These are phyloP conservation scores for Scaptodrosophila lebanonensis DNA, from an alignment of 1,140 invertebrate genomes.

Conservation along the genomic window DNA sequence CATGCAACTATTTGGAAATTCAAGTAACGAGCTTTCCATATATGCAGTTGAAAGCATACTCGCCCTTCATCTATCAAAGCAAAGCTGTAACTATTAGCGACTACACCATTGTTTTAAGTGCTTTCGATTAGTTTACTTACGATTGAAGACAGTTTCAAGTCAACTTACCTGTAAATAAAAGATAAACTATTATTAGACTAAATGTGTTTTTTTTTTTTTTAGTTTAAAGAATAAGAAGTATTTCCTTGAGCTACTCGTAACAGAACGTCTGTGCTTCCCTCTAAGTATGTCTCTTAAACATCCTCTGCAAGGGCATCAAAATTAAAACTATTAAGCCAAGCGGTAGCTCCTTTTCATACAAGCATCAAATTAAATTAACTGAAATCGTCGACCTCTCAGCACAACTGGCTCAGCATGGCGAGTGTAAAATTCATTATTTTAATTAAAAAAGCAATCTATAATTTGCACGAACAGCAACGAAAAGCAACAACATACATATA, in stretches of 20 bases:
- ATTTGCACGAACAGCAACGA: constrained; percentile 17
- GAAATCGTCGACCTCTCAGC: not conserved
- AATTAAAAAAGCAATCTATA: constrained; percentile 59
- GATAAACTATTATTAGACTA: constrained; percentile 2
- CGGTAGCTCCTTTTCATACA: not conserved
- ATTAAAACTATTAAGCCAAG: too few species aligned
- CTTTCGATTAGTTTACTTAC: not conserved
- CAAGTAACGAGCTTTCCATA: too few species aligned
- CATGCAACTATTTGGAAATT: too few species aligned
- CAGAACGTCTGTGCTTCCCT: too few species aligned
- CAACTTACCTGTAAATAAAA: constrained; percentile 23
- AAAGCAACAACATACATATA: constrained; percentile 22
- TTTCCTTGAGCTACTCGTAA: not conserved
- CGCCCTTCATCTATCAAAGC: too few species aligned
- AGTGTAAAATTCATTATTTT: constrained; percentile 33
- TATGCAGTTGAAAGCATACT: too few species aligned
- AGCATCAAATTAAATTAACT: constrained; percentile 10
- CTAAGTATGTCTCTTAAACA: too few species aligned
- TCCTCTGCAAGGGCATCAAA: too few species aligned
- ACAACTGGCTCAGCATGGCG: too few species aligned
- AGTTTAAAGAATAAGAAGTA: not conserved
- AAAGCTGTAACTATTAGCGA: too few species aligned
- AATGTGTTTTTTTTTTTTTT: not conserved
- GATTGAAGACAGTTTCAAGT: not conserved
- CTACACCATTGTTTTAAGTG: too few species aligned